Evolutionary conservation across 2,113 vertebrate species (phyloP).

Genomic region (Barbus barbus): DNA sequence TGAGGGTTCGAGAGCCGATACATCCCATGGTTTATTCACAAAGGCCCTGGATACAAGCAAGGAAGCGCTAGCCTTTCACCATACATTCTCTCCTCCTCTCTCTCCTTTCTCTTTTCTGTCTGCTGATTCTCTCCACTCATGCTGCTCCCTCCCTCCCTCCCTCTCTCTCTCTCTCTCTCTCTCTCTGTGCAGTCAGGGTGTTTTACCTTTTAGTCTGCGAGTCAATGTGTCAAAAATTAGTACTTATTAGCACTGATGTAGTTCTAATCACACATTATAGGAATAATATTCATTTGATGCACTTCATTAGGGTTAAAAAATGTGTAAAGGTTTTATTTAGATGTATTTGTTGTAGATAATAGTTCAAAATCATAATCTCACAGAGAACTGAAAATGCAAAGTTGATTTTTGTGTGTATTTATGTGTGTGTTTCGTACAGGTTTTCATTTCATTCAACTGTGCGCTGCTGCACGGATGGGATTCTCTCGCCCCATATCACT

Average conservation of each 20-base stretch:
- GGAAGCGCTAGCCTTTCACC: constrained; percentile 77
- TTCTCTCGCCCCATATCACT: constrained; percentile 62
- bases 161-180: constrained; percentile 57
- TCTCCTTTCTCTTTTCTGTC: constrained; percentile 54
- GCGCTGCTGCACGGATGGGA: constrained; percentile 72
- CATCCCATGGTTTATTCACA: constrained; percentile 84
- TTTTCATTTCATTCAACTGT: constrained; percentile 69
- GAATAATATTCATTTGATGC: not conserved
- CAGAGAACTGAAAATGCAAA: not conserved
- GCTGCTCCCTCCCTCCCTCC: constrained; percentile 53
- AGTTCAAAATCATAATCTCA: not conserved
- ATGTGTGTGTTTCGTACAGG: constrained; percentile 1
- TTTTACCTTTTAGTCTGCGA: constrained; percentile 65
- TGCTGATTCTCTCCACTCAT: constrained; percentile 46
- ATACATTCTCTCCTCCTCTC: constrained; percentile 73
- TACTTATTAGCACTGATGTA: not conserved
- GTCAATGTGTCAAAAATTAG: constrained; percentile 68
- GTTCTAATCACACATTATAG: not conserved
- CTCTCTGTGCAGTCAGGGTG: constrained; percentile 60
- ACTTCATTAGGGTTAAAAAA: not conserved
- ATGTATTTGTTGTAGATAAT: constrained; percentile 25
- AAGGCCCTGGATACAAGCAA: constrained; percentile 79
- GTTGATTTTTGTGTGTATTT: constrained; percentile 1
- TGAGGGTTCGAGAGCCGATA: constrained; percentile 81
- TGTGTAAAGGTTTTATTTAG: not conserved